These are phyloP conservation scores for Lepus timidus DNA, from an alignment of 2,113 vertebrate species.

Conservation along the genomic window DNA sequence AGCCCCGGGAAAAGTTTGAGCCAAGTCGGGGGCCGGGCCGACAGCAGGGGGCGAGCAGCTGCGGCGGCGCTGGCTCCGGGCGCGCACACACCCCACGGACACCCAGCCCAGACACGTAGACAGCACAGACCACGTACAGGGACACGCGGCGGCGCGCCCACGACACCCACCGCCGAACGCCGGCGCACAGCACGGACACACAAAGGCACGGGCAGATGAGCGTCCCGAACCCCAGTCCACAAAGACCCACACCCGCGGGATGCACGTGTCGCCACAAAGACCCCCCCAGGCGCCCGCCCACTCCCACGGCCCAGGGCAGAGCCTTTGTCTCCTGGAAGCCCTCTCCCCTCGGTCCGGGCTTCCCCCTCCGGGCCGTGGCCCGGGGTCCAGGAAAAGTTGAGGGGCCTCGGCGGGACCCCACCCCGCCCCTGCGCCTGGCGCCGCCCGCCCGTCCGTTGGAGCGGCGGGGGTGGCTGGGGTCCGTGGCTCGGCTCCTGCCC, in stretches of 20 bases:
- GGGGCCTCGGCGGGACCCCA: conserved; percentile 27
- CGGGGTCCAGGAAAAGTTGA: conserved; percentile 71
- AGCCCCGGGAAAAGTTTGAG: conserved; percentile 80
- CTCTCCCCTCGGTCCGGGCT: not conserved
- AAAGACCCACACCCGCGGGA: conserved; percentile 53
- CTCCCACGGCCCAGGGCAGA: conserved; percentile 1
- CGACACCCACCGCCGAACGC: not conserved
- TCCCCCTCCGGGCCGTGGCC: not conserved
- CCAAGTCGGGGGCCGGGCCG: conserved; percentile 51
- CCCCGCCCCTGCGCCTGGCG: conserved; percentile 50
- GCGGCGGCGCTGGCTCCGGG: conserved; percentile 54
- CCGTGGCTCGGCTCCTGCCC: not conserved
- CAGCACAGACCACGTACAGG: conserved; percentile 60
- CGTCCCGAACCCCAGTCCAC: conserved; percentile 24
- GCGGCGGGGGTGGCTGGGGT: not conserved
- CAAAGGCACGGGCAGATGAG: conserved; percentile 47
- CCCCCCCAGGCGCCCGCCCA: conserved; percentile 43
- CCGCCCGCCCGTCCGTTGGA: not conserved
- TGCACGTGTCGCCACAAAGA: conserved; percentile 78
- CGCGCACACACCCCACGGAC: conserved; percentile 43
- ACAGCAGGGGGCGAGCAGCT: not conserved
- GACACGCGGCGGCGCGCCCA: conserved; percentile 33
- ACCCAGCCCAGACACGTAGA: conserved; percentile 78
- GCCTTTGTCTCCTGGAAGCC: conserved; percentile 73
- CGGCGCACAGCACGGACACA: not conserved